Evolutionary conservation across 2,888 invertebrate genomes (phyloP).

Genomic region (Drosophila mercatorum): DNA sequence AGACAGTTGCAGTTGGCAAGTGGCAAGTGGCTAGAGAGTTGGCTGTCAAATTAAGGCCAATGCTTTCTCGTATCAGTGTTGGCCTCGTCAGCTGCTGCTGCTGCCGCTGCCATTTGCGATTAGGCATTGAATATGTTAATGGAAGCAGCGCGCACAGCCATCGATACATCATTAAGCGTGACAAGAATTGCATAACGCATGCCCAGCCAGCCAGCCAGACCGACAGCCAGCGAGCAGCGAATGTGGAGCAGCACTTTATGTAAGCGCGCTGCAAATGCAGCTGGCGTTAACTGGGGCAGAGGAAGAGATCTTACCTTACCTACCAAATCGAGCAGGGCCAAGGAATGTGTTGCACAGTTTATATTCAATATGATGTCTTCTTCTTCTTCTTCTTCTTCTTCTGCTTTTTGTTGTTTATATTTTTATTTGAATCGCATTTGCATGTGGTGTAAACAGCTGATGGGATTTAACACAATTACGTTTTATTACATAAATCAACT

Average conservation of each 20-base stretch:
- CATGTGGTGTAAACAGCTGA: conserved; percentile 34
- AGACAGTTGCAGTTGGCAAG: conserved; percentile 33
- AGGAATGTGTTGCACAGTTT: conserved; percentile 14
- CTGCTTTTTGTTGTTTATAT: conserved; percentile 32
- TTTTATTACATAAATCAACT: conserved; percentile 62
- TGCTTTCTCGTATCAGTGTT: conserved; percentile 40
- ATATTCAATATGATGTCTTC: too few relatives aligned
- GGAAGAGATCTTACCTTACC: conserved; percentile 30
- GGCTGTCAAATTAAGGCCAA: conserved; percentile 59
- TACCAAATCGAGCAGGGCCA: conserved; percentile 31
- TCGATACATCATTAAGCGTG: conserved; percentile 66
- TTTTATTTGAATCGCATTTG: conserved; percentile 60
- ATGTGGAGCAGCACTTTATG: conserved; percentile 67
- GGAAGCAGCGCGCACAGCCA: conserved; percentile 30
- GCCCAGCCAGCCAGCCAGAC: conserved; percentile 27
- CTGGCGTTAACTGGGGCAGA: conserved; percentile 12
- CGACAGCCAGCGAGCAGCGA: conserved; percentile 28
- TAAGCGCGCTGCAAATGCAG: conserved; percentile 37
- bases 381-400: not conserved
- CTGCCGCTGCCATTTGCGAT: conserved; percentile 54
- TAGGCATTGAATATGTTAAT: conserved; percentile 75
- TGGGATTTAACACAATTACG: conserved; percentile 52
- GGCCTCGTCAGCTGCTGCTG: conserved; percentile 10
- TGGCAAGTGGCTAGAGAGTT: conserved; percentile 20
- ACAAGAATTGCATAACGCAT: conserved; percentile 49